Percentiles rank a stretch among this genome's conserved stretches.
These are phyloP conservation scores for Mactromeris polynyma DNA, from an alignment of 2,888 invertebrate species.

Conservation along the genomic window DNA sequence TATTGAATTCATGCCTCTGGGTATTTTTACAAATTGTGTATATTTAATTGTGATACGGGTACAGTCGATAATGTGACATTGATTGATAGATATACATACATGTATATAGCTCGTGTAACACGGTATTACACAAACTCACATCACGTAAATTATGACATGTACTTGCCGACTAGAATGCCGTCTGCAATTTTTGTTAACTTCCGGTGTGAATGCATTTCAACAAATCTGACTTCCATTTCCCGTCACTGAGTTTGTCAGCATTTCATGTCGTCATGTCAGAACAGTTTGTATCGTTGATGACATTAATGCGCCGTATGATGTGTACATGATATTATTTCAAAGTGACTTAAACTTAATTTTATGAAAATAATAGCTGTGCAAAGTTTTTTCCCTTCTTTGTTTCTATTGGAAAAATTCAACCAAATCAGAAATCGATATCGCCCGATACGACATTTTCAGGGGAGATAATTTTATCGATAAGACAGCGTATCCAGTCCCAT, in stretches of 20 bases:
- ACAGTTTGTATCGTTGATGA: background rate
- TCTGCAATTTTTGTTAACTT: constrained; percentile 7
- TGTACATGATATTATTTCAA: background rate
- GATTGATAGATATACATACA: background rate
- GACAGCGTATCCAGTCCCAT: too few relatives aligned
- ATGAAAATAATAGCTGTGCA: too few relatives aligned
- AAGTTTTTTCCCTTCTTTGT: too few relatives aligned
- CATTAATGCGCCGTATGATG: background rate
- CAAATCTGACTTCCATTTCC: background rate
- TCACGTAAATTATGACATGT: background rate
- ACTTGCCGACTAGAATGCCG: background rate
- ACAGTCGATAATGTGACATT: background rate
- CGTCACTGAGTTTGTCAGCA: background rate
- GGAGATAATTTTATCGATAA: too few relatives aligned
- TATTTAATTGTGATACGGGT: background rate
- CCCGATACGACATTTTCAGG: too few relatives aligned
- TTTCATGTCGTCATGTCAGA: constrained; percentile 2
- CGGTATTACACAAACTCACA: constrained; percentile 3
- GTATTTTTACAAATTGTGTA: background rate
- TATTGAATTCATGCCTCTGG: background rate
- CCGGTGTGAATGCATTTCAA: constrained; percentile 7
- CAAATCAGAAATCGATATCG: too few relatives aligned
- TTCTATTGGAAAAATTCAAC: too few relatives aligned
- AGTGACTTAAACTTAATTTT: background rate
- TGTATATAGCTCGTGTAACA: background rate